Conservation (phyloP, 2,113 vertebrate species). For the Apaloderma vittatum region DNA sequence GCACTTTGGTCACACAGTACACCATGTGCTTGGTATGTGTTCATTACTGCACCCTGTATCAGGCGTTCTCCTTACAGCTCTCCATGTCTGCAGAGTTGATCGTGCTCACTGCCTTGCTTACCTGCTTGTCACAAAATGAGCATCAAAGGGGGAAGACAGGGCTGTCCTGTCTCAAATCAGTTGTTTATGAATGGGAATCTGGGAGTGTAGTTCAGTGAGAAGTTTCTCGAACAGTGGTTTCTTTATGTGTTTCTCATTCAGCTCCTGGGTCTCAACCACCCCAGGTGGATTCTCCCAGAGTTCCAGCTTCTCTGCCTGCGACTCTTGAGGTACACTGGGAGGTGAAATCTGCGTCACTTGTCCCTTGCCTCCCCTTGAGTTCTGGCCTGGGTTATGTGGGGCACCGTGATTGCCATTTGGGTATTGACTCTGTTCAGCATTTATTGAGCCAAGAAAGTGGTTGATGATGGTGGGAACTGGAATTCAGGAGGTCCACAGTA, state of each 20-base stretch:
- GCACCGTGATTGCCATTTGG: neutral
- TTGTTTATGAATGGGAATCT: neutral
- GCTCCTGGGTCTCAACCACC: neutral
- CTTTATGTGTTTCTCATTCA: neutral
- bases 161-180: neutral
- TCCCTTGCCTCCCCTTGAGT: neutral
- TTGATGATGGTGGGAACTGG: neutral
- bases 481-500: neutral
- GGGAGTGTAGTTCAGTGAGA: neutral
- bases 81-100: neutral
- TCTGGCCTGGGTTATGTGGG: neutral
- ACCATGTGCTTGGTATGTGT: accelerated
- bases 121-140: neutral
- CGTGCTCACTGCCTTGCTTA: neutral
- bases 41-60: neutral
- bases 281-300: neutral
- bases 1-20: neutral
- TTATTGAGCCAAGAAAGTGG: neutral
- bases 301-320: neutral
- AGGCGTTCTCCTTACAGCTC: neutral
- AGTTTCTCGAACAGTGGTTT: neutral
- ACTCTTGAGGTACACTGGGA: neutral
- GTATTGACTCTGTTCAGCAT: neutral
- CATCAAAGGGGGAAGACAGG: accelerated
- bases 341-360: neutral